Evolutionary conservation across 2,113 vertebrate genomes (phyloP).

Genomic region (Podarcis muralis): DNA sequence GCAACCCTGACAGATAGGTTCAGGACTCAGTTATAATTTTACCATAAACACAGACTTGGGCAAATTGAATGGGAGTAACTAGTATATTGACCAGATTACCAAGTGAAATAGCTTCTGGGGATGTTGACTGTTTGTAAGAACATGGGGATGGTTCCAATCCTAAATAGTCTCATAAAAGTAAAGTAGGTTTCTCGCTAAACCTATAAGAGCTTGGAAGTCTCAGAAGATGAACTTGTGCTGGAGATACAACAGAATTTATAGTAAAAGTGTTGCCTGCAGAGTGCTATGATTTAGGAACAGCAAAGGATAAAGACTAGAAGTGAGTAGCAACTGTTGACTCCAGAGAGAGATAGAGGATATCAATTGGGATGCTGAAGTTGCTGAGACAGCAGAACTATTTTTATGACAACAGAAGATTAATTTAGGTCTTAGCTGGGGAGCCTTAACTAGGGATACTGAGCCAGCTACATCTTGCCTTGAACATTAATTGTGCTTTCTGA

Average conservation of each 20-base stretch:
- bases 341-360: neutral
- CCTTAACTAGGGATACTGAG: neutral
- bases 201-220: neutral
- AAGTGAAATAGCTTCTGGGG: neutral
- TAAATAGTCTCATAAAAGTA: neutral
- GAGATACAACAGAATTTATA: slow-evolving; percentile 1
- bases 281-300: neutral
- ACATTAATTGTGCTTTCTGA: neutral
- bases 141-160: neutral
- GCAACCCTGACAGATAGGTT: too few relatives aligned
- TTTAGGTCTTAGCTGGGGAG: neutral
- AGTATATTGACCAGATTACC: neutral
- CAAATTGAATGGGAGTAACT: neutral
- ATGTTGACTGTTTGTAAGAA: too few relatives aligned
- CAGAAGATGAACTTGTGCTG: neutral
- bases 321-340: neutral
- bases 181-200: neutral
- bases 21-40: neutral
- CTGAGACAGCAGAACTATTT: neutral
- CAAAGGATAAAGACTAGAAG: neutral
- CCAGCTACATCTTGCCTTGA: neutral
- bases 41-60: neutral
- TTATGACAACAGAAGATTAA: neutral
- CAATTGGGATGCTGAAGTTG: neutral
- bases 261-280: neutral